A percentile compares a stretch with the other conserved stretches of the same genome.
These are phyloP conservation scores for Rana temporaria DNA, from an alignment of 2,113 vertebrate species.

Conservation along the genomic window DNA sequence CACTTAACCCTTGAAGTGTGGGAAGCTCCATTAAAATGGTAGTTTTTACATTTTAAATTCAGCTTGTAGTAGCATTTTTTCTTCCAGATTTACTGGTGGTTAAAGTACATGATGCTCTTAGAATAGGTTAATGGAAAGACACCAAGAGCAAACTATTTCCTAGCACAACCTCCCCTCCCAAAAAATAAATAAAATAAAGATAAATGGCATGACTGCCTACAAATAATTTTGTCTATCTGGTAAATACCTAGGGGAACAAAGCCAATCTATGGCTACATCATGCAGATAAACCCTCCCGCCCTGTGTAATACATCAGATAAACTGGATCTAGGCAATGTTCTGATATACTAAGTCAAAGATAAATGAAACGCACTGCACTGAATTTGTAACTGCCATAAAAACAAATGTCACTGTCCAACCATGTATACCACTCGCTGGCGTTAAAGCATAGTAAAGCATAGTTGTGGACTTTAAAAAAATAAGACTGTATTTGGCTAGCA, in stretches of 20 bases:
- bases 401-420: slow-evolving; percentile 20
- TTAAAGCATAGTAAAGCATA: background rate
- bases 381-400: slow-evolving; percentile 11
- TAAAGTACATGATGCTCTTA: too few relatives aligned
- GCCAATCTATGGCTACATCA: slow-evolving; percentile 26
- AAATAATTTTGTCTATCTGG: slow-evolving; percentile 7
- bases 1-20: too few relatives aligned
- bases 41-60: too few relatives aligned
- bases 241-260: slow-evolving; percentile 25
- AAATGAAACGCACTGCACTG: slow-evolving; percentile 13
- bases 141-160: too few relatives aligned
- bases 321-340: slow-evolving; percentile 22
- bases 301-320: slow-evolving; percentile 43
- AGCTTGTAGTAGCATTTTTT: too few relatives aligned
- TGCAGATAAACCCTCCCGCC: slow-evolving; percentile 19
- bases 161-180: too few relatives aligned
- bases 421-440: background rate
- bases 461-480: slow-evolving; percentile 5
- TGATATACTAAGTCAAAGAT: slow-evolving; percentile 31
- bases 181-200: too few relatives aligned
- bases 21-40: too few relatives aligned
- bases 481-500: background rate
- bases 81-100: too few relatives aligned
- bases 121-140: too few relatives aligned
- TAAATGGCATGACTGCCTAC: background rate